Conservation (phyloP, 1,140 invertebrate genomes). For the Teleopsis dalmanni region DNA sequence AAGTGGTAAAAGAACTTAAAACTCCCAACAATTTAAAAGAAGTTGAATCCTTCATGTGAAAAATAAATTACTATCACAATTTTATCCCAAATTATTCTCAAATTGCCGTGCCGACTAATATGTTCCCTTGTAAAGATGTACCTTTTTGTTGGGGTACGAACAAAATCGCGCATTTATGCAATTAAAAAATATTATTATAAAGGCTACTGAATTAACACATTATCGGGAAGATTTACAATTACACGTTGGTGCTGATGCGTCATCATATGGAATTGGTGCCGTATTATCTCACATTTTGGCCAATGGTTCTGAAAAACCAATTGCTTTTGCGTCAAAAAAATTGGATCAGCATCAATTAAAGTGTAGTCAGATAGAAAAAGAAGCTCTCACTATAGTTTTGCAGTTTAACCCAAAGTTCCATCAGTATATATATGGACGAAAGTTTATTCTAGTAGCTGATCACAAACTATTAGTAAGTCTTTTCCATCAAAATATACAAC, state of each 20-base stretch:
- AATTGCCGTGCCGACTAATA: constrained; percentile 15
- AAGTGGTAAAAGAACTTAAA: constrained; percentile 16
- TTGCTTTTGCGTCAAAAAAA: no score
- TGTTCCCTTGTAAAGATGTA: constrained; percentile 4
- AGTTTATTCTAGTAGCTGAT: constrained; percentile 45
- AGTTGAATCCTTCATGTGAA: constrained; percentile 23
- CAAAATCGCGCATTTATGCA: constrained; percentile 5
- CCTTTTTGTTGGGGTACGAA: constrained; percentile 18
- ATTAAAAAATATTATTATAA: constrained; percentile 4
- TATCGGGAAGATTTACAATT: constrained; percentile 45
- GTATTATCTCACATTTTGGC: no score
- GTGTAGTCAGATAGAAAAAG: no score
- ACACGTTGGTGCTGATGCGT: no score
- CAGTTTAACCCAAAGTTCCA: no score
- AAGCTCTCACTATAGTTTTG: no score
- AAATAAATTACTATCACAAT: constrained; percentile 22
- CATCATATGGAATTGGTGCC: no score
- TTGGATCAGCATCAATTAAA: no score
- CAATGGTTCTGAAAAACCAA: no score
- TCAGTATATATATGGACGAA: no score
- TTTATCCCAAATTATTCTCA: constrained; percentile 25
- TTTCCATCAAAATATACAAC: constrained; percentile 24
- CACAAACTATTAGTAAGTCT: constrained; percentile 44
- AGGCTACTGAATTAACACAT: constrained; percentile 27
- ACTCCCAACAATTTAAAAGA: constrained; percentile 25